Evolutionary conservation across 1,140 invertebrate species (phyloP), one percentile per base, ranked within the genome.

Genomic region (Drosophila kanapiae): DNA sequence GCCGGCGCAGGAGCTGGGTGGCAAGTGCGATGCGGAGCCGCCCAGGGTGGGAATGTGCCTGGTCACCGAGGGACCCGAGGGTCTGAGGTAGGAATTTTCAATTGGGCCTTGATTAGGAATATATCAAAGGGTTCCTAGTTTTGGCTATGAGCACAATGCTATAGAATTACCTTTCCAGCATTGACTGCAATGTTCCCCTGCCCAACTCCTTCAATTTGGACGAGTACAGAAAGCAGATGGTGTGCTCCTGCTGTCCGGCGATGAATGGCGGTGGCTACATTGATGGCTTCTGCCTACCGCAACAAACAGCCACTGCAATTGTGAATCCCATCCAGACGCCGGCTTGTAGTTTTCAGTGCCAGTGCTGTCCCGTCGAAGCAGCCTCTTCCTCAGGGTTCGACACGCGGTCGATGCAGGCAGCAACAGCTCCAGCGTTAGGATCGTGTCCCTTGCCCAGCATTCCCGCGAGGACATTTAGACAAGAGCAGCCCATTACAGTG

Each of bases 101-200:
- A 16, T 13, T 11, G 2, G n/a, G 23, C 10, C 11, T 13, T 53
- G 16, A 35, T 6, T 18, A 33, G 10, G n/a, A 33, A 35, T 53
- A 23, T 47, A 23, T 0, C 14, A 3, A 8, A 13, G 7, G n/a
- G 10, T 33, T 33, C 48, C 10, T 23, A 18, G n/a, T 45, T 2
- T 7, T 48, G 7, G 18, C 6, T 3, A 14, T 9, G 29, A 1
- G n/a, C 14, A 11, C 14, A 6, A 16, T 16, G 31, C 47, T 16
- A 6, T 18, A 18, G 6, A 37, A 37, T 14, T n/a, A 27, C 23
- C 16, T n/a, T 47, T 59, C 0, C 14, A 86, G 82, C 56, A 72
- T 86, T 57, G 82, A 86, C 14, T 86, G 82, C 54, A 82, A 78
- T 53, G 82, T 86, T 7, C 82, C 82, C 6, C 33, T 86, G 27